Percentiles rank a stretch among this genome's conserved stretches.
Evolutionary conservation across 2,888 invertebrate genomes (phyloP).

Genomic region (Unio delphinus): DNA sequence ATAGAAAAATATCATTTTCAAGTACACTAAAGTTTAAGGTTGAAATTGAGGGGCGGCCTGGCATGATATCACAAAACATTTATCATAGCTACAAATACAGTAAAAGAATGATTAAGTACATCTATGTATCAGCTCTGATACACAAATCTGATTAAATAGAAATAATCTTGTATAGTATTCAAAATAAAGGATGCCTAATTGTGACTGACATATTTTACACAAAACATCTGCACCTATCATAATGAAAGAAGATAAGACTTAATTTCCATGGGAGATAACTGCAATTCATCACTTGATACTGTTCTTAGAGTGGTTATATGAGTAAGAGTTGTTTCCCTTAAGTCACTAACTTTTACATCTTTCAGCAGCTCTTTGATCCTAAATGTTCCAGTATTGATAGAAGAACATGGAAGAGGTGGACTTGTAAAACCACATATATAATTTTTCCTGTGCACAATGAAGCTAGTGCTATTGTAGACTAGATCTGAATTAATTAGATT

Average conservation of each 20-base stretch:
- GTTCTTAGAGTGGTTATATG: conserved; percentile 41
- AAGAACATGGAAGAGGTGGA: conserved; percentile 38
- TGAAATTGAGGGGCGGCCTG: too few relatives aligned
- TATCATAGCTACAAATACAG: too few relatives aligned
- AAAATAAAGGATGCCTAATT: too few relatives aligned
- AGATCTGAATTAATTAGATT: conserved; percentile 49
- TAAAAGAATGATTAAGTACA: too few relatives aligned
- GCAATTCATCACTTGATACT: conserved; percentile 29
- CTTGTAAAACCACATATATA: conserved; percentile 52
- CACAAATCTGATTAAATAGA: too few relatives aligned
- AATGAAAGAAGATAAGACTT: conserved; percentile 27
- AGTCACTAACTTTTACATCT: conserved; percentile 25
- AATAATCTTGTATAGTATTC: too few relatives aligned
- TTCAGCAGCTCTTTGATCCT: conserved; percentile 42
- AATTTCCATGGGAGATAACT: conserved; percentile 56
- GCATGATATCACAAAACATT: too few relatives aligned
- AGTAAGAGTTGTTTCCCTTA: conserved; percentile 56
- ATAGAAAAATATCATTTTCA: too few relatives aligned
- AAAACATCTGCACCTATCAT: conserved; percentile 1
- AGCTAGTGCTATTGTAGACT: conserved; percentile 56
- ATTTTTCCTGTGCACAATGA: conserved; percentile 59
- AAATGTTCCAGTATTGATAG: conserved; percentile 16
- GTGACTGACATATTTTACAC: too few relatives aligned
- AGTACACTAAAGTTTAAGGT: too few relatives aligned
- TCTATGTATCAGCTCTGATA: too few relatives aligned